Percentiles rank a stretch among this genome's conserved stretches.
Evolutionary conservation across 2,888 invertebrate species (phyloP).

Genomic region (Lathronympha strigana): DNA sequence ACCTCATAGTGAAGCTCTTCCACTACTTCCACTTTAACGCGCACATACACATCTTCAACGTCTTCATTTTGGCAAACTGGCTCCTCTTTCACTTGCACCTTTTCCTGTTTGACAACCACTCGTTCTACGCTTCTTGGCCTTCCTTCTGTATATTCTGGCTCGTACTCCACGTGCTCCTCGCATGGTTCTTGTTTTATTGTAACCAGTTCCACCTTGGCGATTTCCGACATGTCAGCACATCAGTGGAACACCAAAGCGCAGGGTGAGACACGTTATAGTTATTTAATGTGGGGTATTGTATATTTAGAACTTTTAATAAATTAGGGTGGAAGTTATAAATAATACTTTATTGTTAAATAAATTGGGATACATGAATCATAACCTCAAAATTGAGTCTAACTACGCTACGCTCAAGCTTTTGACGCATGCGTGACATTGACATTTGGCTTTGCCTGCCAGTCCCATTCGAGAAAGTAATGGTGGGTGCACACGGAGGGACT

Average conservation of each 20-base stretch:
- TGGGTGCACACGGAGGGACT: no score
- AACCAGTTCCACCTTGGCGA: background rate
- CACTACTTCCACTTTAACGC: background rate
- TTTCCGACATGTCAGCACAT: no score
- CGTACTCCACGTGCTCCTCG: background rate
- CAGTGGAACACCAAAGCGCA: no score
- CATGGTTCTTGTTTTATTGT: background rate
- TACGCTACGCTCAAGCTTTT: background rate
- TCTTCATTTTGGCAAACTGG: background rate
- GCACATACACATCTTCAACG: background rate
- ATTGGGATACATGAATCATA: no score
- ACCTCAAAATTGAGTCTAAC: background rate
- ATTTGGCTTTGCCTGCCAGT: no score
- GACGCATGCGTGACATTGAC: slow-evolving; percentile 12
- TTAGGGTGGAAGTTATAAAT: background rate
- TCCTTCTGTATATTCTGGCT: background rate
- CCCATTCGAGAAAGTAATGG: no score
- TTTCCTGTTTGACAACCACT: background rate
- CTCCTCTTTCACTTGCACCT: background rate
- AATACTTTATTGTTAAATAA: no score
- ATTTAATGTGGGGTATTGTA: no score
- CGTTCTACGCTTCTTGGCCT: background rate
- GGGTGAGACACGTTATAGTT: no score
- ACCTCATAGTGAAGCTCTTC: background rate
- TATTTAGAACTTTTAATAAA: background rate